A percentile compares a stretch with the other conserved stretches of the same genome.
phyloP scores from a whole-genome alignment of 2,888 invertebrate genomes.

The Odontomyia ornata region DNA sequence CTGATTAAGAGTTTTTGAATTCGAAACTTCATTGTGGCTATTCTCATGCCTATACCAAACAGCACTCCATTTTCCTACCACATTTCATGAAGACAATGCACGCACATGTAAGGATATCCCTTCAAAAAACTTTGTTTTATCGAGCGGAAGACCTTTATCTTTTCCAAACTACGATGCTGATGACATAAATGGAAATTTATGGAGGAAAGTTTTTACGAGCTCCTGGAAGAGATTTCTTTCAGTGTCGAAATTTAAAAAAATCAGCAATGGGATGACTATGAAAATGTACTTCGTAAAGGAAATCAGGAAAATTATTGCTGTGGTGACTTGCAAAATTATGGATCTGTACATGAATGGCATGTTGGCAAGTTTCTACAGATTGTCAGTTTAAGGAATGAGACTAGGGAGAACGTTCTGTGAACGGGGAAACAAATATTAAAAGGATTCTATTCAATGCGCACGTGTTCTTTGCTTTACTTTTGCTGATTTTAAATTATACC shows the following conservation, averaged over 20 bases:
- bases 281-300: neutral
- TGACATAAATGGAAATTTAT: conserved; percentile 45
- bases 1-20: too few species aligned
- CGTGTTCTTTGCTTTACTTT: too few species aligned
- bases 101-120: neutral
- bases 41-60: too few species aligned
- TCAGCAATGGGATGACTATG: neutral
- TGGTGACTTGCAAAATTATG: neutral
- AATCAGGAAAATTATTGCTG: conserved; percentile 2
- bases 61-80: too few species aligned
- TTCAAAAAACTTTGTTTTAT: conserved; percentile 8
- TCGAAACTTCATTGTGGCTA: too few species aligned
- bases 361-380: too few species aligned
- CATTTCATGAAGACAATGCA: neutral
- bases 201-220: conserved; percentile 21
- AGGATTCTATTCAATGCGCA: too few species aligned
- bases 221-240: neutral
- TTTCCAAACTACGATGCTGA: conserved; percentile 30
- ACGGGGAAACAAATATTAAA: too few species aligned
- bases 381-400: too few species aligned
- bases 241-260: neutral
- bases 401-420: too few species aligned
- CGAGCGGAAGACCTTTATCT: conserved; percentile 39
- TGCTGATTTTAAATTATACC: too few species aligned
- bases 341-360: too few species aligned